Evolutionary conservation across 2,888 invertebrate genomes (phyloP).

Genomic region (Morpho achilles): DNA sequence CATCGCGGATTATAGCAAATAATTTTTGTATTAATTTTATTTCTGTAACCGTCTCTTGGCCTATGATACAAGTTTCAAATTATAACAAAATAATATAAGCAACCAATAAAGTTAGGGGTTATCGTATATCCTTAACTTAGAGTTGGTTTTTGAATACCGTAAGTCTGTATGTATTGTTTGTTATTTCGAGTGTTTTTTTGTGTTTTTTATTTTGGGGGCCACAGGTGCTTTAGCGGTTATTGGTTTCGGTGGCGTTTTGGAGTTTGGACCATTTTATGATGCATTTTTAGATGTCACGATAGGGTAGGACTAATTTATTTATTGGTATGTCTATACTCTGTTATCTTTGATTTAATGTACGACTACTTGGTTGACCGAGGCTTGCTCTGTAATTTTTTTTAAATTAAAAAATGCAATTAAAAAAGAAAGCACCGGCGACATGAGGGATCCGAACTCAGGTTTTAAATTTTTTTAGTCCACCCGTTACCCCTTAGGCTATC

Average conservation of each 20-base stretch:
- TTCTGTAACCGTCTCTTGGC: neutral
- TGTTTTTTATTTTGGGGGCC: constrained; percentile 27
- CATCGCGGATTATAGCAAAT: too few relatives aligned
- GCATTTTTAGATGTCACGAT: constrained; percentile 8
- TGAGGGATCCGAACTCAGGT: too few relatives aligned
- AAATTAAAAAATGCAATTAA: too few relatives aligned
- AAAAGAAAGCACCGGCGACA: too few relatives aligned
- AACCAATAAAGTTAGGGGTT: constrained; percentile 4
- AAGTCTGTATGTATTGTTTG: constrained; percentile 24
- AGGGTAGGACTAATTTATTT: constrained; percentile 2
- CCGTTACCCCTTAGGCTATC: too few relatives aligned
- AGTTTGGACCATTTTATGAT: constrained; percentile 13
- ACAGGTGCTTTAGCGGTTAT: constrained; percentile 33
- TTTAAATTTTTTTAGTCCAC: too few relatives aligned
- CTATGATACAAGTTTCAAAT: constrained; percentile 7
- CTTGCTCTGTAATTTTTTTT: too few relatives aligned
- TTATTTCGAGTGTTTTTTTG: constrained; percentile 19
- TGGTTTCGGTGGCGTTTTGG: constrained; percentile 26
- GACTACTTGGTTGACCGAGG: too few relatives aligned
- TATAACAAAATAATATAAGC: constrained; percentile 9
- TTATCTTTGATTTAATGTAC: too few relatives aligned
- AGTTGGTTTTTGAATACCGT: constrained; percentile 14
- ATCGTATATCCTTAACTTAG: neutral
- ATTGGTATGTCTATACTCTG: neutral
- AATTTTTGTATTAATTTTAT: too few relatives aligned